These are phyloP conservation scores for Chrysogorgia sp. DNA, from an alignment of 92 coral and sea anemone species.

Conservation along the genomic window DNA sequence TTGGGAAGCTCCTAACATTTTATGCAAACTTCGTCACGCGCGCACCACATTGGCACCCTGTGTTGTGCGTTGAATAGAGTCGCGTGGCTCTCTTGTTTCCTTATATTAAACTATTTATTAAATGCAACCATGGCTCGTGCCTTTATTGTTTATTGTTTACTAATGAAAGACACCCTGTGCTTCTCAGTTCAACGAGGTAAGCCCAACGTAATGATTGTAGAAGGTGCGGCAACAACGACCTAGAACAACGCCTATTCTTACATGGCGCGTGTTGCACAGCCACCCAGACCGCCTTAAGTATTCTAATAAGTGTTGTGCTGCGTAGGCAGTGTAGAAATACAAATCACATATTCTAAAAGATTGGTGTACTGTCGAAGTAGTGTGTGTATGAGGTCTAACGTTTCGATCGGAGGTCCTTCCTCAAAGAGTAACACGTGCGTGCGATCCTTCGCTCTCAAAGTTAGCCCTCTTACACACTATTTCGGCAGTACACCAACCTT, in stretches of 20 bases:
- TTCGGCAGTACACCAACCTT: too few species aligned
- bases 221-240: background rate
- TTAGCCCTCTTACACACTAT: too few species aligned
- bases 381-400: too few species aligned
- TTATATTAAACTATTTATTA: slow-evolving; percentile 16
- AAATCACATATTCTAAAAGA: too few species aligned
- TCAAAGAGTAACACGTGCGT: too few species aligned
- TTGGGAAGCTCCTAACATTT: slow-evolving; percentile 10
- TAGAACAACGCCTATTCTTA: background rate
- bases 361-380: too few species aligned
- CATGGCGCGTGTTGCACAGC: slow-evolving; percentile 3
- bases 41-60: slow-evolving; percentile 16
- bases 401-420: too few species aligned
- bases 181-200: background rate
- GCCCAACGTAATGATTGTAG: background rate
- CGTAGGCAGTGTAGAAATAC: too few species aligned
- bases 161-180: background rate
- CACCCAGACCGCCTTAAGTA: background rate
- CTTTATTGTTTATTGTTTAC: slow-evolving; percentile 33
- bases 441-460: too few species aligned
- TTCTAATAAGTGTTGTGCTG: background rate
- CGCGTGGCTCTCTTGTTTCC: slow-evolving; percentile 38
- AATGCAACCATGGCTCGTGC: slow-evolving; percentile 35
- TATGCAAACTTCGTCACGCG: slow-evolving; percentile 13
- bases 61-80: slow-evolving; percentile 28